Percentiles rank a stretch among this genome's conserved stretches.
Conservation (phyloP, 2,113 vertebrate species). For the Nesoenas mayeri region DNA sequence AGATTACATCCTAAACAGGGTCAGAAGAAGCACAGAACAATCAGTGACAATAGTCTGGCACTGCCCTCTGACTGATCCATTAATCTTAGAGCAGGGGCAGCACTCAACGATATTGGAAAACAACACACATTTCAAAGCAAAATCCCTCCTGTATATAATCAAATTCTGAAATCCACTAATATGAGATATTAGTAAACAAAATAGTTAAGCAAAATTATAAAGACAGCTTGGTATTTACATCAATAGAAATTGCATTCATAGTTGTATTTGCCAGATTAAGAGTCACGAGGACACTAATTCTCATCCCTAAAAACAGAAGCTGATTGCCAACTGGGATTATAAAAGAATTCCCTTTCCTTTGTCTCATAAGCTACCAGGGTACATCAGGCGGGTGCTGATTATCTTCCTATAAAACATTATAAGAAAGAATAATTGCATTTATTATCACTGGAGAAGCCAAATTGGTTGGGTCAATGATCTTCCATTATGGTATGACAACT, state of each 20-base stretch:
- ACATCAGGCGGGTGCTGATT: background rate
- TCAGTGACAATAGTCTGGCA: background rate
- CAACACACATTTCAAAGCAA: background rate
- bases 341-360: slow-evolving; percentile 2
- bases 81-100: background rate
- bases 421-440: background rate
- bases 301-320: slow-evolving; percentile 11
- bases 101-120: background rate
- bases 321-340: slow-evolving; percentile 40
- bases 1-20: slow-evolving; percentile 9
- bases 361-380: background rate
- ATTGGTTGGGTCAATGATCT: background rate
- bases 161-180: background rate
- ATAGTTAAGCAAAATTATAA: background rate
- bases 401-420: background rate
- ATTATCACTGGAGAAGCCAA: background rate
- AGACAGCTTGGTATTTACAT: background rate
- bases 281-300: slow-evolving; percentile 24
- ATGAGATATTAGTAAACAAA: background rate
- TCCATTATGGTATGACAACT: background rate
- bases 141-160: background rate
- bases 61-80: background rate
- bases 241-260: background rate
- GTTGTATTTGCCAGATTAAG: slow-evolving; percentile 10
- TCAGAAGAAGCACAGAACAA: slow-evolving; percentile 17